Conservation (phyloP, 2,888 invertebrate genomes). For the Octodonta nipae region DNA sequence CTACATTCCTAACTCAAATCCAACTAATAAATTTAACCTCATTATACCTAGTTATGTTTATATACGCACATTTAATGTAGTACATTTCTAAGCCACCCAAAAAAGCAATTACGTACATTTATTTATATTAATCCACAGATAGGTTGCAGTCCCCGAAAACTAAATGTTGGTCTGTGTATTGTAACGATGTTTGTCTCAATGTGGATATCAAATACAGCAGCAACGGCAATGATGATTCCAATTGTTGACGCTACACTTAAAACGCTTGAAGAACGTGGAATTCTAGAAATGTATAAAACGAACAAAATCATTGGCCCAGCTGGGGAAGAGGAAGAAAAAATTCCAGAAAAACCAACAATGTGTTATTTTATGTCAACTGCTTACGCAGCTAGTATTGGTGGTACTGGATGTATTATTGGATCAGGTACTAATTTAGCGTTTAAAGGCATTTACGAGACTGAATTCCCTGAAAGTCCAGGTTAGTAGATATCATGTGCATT, state of each 20-base stretch:
- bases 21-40: too few relatives aligned
- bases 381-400: slow-evolving; percentile 65
- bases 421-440: slow-evolving; percentile 75
- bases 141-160: slow-evolving; percentile 39
- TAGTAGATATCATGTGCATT: too few relatives aligned
- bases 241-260: slow-evolving; percentile 75
- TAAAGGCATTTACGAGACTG: slow-evolving; percentile 43
- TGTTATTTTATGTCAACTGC: slow-evolving; percentile 69
- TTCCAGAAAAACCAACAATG: slow-evolving; percentile 60
- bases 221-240: slow-evolving; percentile 88
- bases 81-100: too few relatives aligned
- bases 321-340: slow-evolving; percentile 18
- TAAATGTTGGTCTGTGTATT: slow-evolving; percentile 72
- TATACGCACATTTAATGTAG: too few relatives aligned
- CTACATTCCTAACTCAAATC: too few relatives aligned
- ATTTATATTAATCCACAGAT: too few relatives aligned
- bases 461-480: slow-evolving; percentile 42
- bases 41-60: too few relatives aligned
- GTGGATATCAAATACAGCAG: slow-evolving; percentile 94
- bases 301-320: slow-evolving; percentile 28
- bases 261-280: slow-evolving; percentile 59
- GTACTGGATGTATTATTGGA: slow-evolving; percentile 39
- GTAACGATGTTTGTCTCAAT: slow-evolving; percentile 89
- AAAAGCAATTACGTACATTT: too few relatives aligned
- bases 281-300: slow-evolving; percentile 53